Conservation (phyloP, 2,888 invertebrate species). For the Temnothorax rugatulus region DNA sequence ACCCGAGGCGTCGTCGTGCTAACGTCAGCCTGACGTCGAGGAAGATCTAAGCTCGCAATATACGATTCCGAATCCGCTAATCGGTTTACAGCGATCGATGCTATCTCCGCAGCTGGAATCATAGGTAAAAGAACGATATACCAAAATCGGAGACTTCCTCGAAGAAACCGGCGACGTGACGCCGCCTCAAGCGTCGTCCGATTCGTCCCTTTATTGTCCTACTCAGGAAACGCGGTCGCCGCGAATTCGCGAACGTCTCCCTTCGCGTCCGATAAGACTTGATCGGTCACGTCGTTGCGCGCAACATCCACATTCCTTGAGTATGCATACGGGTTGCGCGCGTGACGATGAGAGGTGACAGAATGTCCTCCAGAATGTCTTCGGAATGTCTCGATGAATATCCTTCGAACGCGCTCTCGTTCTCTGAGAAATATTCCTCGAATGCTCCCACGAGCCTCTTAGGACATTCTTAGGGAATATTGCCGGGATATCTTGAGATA, state of each 20-base stretch:
- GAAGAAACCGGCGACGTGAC: neutral
- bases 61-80: conserved; percentile 15
- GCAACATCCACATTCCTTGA: conserved; percentile 43
- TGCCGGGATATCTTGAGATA: neutral
- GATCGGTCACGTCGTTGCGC: conserved; percentile 14
- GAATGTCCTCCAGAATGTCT: neutral
- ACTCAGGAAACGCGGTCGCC: neutral
- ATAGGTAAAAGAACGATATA: conserved; percentile 27
- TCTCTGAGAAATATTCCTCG: neutral
- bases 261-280: conserved; percentile 29
- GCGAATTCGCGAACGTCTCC: conserved; percentile 1
- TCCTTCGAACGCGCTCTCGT: neutral
- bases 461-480: neutral
- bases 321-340: neutral
- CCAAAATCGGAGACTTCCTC: conserved; percentile 29
- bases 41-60: conserved; percentile 43
- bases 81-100: neutral
- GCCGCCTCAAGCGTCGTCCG: neutral
- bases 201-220: conserved; percentile 45
- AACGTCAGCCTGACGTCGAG: conserved; percentile 6
- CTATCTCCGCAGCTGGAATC: neutral
- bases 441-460: neutral
- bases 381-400: neutral
- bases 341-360: neutral
- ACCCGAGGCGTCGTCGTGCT: neutral